A percentile compares a stretch with the other conserved stretches of the same genome.
Evolutionary conservation across 1,140 invertebrate genomes (phyloP).

Genomic region (Coelopa frigida): DNA sequence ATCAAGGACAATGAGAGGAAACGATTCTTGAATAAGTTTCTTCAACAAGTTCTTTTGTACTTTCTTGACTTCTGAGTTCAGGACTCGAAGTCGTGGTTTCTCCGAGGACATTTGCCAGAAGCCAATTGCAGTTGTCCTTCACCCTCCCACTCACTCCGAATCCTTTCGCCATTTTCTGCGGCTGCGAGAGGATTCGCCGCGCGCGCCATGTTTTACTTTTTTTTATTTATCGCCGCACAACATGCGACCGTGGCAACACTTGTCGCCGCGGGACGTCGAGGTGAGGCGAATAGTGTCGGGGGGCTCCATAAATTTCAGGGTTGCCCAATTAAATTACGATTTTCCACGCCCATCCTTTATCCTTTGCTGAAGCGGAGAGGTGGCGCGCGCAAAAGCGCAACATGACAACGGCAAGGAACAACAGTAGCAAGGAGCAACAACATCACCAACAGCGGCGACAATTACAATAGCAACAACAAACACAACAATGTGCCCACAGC

Average conservation of each 20-base stretch:
- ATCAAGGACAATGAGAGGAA: too few relatives aligned
- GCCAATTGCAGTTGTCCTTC: too few relatives aligned
- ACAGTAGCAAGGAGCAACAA: background rate
- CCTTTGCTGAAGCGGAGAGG: background rate
- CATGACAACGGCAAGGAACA: constrained; percentile 7
- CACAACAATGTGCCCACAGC: too few relatives aligned
- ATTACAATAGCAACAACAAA: constrained; percentile 11
- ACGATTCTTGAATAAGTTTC: too few relatives aligned
- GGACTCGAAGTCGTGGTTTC: too few relatives aligned
- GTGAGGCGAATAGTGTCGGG: background rate
- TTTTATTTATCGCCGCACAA: background rate
- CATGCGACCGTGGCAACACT: background rate
- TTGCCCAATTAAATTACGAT: background rate
- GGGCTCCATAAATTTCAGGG: background rate
- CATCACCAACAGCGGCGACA: constrained; percentile 1
- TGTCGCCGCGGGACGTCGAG: background rate
- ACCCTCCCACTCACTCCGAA: too few relatives aligned
- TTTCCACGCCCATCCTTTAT: constrained; percentile 4
- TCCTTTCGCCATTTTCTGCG: too few relatives aligned
- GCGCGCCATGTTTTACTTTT: constrained; percentile 5
- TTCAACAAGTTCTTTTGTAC: too few relatives aligned
- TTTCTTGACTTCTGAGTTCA: too few relatives aligned
- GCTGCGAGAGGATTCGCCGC: too few relatives aligned
- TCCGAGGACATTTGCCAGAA: too few relatives aligned
- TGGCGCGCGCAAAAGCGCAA: background rate